phyloP scores from a whole-genome alignment of 2,888 invertebrate species.

The Limnephilus auricula region DNA sequence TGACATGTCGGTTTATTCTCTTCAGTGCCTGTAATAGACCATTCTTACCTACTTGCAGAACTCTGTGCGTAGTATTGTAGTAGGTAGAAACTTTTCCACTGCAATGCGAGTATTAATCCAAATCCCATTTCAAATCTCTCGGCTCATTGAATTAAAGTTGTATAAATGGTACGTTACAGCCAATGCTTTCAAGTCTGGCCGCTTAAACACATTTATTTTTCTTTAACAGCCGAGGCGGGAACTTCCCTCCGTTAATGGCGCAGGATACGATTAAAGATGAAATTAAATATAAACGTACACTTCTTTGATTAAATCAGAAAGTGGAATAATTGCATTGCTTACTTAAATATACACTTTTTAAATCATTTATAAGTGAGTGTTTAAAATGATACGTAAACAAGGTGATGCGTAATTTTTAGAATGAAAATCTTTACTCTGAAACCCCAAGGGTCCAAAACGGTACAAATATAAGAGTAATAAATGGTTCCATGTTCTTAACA shows the following conservation, averaged over 20 bases:
- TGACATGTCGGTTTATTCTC: not conserved
- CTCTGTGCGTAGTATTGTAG: not conserved
- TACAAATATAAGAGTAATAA: too few species aligned
- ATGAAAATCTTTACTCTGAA: not conserved
- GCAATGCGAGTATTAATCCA: not conserved
- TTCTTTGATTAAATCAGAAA: not conserved
- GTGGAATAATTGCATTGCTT: not conserved
- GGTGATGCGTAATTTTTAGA: not conserved
- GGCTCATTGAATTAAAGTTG: not conserved
- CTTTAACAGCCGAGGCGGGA: not conserved
- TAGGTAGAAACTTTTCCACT: not conserved
- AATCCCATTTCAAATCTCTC: not conserved
- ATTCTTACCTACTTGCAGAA: not conserved
- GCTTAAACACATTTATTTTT: not conserved
- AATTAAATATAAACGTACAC: not conserved
- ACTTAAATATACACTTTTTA: not conserved
- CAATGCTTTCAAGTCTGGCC: slow-evolving; percentile 2
- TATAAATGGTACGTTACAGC: not conserved
- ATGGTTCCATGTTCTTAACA: too few species aligned
- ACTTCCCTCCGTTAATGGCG: not conserved
- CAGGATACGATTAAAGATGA: not conserved
- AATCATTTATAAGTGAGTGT: not conserved
- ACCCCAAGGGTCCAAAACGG: not conserved
- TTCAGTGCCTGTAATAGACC: not conserved
- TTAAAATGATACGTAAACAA: not conserved